Percentiles rank a stretch among this genome's conserved stretches.
Conservation (phyloP, 2,797 vertebrate species). For the Scyliorhinus canicula region DNA sequence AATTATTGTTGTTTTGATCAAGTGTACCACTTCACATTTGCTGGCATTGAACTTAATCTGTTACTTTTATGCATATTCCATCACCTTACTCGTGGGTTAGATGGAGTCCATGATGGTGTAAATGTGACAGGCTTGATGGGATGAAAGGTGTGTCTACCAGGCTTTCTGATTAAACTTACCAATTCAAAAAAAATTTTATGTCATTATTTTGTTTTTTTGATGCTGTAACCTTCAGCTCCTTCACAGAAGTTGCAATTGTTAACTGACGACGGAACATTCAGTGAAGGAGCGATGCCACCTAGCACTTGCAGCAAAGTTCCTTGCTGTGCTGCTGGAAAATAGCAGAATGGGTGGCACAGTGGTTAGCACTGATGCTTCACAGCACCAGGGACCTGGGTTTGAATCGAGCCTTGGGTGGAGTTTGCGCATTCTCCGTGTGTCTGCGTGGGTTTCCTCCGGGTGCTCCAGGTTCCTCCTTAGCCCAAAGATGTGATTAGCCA, state of each 20-base stretch:
- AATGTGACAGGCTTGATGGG: neutral
- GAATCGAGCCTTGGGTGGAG: too few relatives aligned
- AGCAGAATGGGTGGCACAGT: too few relatives aligned
- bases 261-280: neutral
- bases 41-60: neutral
- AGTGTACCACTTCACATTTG: neutral
- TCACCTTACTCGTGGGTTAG: neutral
- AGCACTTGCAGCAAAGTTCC: neutral
- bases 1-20: neutral
- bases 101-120: neutral
- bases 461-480: too few relatives aligned
- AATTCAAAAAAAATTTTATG: neutral
- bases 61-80: neutral
- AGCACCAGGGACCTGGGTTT: too few relatives aligned
- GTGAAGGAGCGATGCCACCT: neutral
- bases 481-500: too few relatives aligned
- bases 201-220: neutral
- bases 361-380: too few relatives aligned
- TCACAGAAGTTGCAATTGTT: neutral
- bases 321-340: neutral
- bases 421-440: too few relatives aligned
- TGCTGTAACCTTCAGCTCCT: neutral
- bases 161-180: neutral
- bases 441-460: too few relatives aligned
- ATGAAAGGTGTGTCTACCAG: neutral